A percentile compares a stretch with the other conserved stretches of the same genome.
phyloP scores from a whole-genome alignment of 2,113 vertebrate species.

The Leptosomus discolor region DNA sequence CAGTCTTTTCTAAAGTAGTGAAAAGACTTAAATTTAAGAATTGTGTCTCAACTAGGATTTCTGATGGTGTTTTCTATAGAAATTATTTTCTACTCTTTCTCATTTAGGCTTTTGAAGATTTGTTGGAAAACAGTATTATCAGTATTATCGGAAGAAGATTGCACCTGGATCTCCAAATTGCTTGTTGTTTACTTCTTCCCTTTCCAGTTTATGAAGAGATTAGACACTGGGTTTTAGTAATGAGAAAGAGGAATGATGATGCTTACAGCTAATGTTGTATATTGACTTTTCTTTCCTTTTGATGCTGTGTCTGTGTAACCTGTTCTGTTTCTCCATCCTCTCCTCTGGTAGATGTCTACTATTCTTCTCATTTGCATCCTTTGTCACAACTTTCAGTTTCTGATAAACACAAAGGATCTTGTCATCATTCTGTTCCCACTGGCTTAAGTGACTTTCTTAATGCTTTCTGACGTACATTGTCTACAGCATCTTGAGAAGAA shows the following conservation, averaged over 20 bases:
- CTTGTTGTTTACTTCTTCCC: neutral
- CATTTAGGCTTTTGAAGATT: neutral
- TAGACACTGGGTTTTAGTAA: neutral
- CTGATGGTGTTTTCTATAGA: neutral
- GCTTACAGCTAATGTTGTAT: neutral
- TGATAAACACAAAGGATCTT: neutral
- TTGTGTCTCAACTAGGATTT: neutral
- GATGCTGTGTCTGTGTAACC: neutral
- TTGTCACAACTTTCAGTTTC: neutral
- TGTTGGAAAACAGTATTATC: neutral
- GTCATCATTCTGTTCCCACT: neutral
- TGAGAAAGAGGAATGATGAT: neutral
- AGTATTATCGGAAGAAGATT: neutral
- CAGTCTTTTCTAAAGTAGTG: neutral
- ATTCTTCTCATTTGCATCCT: neutral
- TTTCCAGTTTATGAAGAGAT: neutral
- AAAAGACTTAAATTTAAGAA: neutral
- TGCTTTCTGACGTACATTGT: neutral
- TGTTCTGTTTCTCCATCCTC: neutral
- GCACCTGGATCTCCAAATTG: neutral
- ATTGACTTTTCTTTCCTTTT: neutral
- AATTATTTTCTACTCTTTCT: neutral
- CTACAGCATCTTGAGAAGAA: neutral
- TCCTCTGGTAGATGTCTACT: neutral
- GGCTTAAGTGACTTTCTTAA: neutral